These are phyloP conservation scores for Dermatophagoides farinae DNA, from an alignment of 1,140 invertebrate species.

Conservation along the genomic window DNA sequence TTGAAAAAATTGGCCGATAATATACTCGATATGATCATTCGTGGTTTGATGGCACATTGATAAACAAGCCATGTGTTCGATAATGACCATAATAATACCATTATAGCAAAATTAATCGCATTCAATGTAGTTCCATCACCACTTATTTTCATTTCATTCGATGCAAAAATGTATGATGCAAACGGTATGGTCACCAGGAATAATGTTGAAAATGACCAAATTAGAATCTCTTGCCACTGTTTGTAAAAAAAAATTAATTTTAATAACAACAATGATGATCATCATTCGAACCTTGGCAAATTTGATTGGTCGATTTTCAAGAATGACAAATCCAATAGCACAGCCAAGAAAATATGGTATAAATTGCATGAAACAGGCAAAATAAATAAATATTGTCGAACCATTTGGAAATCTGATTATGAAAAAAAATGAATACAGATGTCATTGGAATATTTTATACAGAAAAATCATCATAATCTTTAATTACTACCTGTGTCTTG, in stretches of 20 bases:
- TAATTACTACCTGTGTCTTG: not conserved
- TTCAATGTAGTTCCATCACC: not conserved
- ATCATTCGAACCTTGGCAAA: not conserved
- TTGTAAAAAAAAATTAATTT: no score
- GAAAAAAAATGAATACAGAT: not conserved
- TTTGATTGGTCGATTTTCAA: not conserved
- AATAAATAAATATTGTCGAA: not conserved
- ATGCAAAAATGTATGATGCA: not conserved
- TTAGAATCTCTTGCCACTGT: not conserved
- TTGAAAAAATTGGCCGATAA: slow-evolving; percentile 6
- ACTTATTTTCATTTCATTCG: not conserved
- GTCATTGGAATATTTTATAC: not conserved
- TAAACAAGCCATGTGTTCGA: slow-evolving; percentile 1
- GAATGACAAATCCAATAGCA: not conserved
- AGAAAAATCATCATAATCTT: no score
- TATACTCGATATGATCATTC: not conserved
- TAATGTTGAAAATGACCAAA: not conserved
- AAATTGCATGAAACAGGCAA: not conserved
- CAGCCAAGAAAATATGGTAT: slow-evolving; percentile 4
- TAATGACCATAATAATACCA: not conserved
- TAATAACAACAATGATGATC: no score
- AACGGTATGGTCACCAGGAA: not conserved
- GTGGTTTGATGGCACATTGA: not conserved
- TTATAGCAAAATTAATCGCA: not conserved
- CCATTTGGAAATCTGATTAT: not conserved